These are phyloP conservation scores for Bathynomus jamesi DNA, from an alignment of 1,140 invertebrate genomes.

Conservation along the genomic window DNA sequence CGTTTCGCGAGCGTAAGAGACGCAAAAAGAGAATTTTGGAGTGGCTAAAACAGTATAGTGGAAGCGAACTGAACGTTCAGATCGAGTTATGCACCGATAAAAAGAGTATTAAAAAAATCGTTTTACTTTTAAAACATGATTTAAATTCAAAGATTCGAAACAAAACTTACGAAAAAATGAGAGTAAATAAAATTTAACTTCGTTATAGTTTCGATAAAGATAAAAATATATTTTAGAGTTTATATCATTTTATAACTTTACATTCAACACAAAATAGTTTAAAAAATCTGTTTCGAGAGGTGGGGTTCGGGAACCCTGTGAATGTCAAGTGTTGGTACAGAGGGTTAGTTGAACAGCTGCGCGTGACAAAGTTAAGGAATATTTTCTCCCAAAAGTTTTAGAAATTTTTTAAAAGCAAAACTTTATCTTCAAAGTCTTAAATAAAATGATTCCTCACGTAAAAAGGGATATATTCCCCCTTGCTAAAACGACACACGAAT, in stretches of 20 bases:
- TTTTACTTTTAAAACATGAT: background rate
- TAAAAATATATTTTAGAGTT: too few relatives aligned
- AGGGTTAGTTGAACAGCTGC: background rate
- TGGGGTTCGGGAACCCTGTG: background rate
- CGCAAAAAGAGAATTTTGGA: background rate
- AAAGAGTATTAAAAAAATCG: too few relatives aligned
- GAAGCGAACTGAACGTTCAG: background rate
- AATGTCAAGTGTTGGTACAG: background rate
- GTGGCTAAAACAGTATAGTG: background rate
- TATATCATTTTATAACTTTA: too few relatives aligned
- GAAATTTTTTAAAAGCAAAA: background rate
- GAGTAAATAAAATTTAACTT: too few relatives aligned
- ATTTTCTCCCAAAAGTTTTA: background rate
- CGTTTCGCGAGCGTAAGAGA: background rate
- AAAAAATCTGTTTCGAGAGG: too few relatives aligned
- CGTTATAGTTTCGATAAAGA: too few relatives aligned
- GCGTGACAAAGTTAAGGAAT: background rate
- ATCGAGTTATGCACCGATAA: too few relatives aligned
- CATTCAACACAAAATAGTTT: too few relatives aligned
- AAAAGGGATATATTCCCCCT: background rate
- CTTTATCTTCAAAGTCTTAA: background rate
- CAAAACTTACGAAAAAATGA: background rate
- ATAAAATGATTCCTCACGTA: background rate
- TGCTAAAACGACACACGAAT: too few relatives aligned
- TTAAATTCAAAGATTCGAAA: too few relatives aligned